Evolutionary conservation across 1,140 invertebrate species (phyloP), one percentile per base, ranked within the genome.

Genomic region (Drosophila lini): DNA sequence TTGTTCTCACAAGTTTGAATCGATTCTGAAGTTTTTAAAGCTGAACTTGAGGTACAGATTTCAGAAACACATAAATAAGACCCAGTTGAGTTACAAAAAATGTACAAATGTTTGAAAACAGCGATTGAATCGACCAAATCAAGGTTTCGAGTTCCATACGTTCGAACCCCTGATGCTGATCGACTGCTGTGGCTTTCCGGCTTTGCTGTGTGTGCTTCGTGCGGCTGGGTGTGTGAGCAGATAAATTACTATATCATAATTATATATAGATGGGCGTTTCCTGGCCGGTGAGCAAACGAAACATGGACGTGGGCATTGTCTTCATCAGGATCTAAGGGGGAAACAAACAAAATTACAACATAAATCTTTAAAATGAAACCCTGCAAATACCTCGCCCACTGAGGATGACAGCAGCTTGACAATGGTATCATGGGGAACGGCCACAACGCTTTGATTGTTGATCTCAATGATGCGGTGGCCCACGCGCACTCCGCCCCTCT

Each of bases 291-390:
- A 99, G 94, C 92, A 99, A 94, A 85, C 98, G 95, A 94, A 99
- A 99, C 97, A 99, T 99, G 48, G 99, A 99, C 64, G 99, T 99
- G 67, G 99, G 99, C 99, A 99, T 99, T 50, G 99, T 99, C 93
- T 99, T 99, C 98, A 99, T 99, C 77, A 99, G 94, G 86, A 99
- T 99, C 98, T 99, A 94, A 38, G 95, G 95, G 50, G 25, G 45
- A 38, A 95, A 95, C 42, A 25, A 47, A 74, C 25, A 65, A n/a
- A 22, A 52, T 41, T 50, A 0, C 5, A 50, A 52, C 28, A 31
- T 36, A 36, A 48, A 3, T n/a, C n/a, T 22, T 13, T 10, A 0
- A 28, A 61, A n/a, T 31, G 1, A 2, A 22, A 3, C 1, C 1
- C 22, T 22, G 22, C 15, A 60, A 93, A 93, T 93, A 99, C 98